These are phyloP conservation scores for Falco peregrinus DNA, from an alignment of 2,797 vertebrate genomes.

Conservation along the genomic window DNA sequence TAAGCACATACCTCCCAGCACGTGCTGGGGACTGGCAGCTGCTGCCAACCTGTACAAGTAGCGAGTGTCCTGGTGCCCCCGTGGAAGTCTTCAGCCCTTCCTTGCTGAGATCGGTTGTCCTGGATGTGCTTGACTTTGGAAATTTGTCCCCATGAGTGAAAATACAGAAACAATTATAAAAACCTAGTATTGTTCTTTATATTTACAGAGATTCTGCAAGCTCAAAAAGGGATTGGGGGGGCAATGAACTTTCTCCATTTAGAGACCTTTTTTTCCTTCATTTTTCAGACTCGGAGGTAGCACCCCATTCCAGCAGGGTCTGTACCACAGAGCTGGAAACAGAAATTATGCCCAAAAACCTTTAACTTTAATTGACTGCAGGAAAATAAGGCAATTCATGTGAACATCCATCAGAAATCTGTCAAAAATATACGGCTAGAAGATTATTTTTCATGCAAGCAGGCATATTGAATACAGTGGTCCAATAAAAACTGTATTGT, in stretches of 20 bases:
- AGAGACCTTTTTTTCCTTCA: neutral
- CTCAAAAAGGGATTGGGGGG: neutral
- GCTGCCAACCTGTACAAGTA: neutral
- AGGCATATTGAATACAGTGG: neutral
- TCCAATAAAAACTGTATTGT: neutral
- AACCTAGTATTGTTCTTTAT: neutral
- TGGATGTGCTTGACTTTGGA: neutral
- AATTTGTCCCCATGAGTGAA: neutral
- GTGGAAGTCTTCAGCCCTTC: neutral
- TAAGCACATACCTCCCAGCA: neutral
- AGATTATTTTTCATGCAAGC: neutral
- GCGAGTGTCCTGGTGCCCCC: fast-evolving
- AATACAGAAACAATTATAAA: neutral
- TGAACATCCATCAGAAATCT: neutral
- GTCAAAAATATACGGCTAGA: neutral
- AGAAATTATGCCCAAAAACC: neutral
- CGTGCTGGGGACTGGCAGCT: neutral
- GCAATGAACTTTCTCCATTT: neutral
- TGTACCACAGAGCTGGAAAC: neutral
- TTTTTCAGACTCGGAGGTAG: neutral
- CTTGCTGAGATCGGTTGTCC: neutral
- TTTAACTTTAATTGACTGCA: neutral
- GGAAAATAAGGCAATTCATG: neutral
- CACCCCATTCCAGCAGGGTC: neutral
- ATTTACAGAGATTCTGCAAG: neutral